Conservation (phyloP, 1,140 invertebrate species). For the Drosophila suzukii region DNA sequence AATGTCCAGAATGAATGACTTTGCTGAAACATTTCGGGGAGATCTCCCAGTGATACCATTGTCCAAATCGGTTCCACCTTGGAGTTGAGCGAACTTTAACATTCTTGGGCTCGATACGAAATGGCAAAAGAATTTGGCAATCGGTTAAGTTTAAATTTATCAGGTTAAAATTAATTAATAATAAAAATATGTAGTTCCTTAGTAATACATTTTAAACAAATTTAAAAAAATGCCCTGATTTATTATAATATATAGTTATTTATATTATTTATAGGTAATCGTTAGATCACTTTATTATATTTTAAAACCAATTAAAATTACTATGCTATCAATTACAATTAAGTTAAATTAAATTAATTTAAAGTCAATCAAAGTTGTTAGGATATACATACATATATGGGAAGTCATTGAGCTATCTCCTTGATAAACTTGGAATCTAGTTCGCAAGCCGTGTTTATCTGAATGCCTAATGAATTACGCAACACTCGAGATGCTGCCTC, state of each 20-base stretch:
- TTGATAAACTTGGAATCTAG: background rate
- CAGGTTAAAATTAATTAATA: too few species aligned
- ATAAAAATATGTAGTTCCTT: too few species aligned
- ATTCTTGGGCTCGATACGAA: background rate
- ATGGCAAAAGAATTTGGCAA: background rate
- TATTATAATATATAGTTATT: too few species aligned
- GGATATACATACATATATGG: too few species aligned
- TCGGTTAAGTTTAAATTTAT: too few species aligned
- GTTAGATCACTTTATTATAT: too few species aligned
- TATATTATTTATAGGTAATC: too few species aligned
- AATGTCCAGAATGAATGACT: constrained; percentile 35
- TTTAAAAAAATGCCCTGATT: too few species aligned
- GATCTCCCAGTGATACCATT: constrained; percentile 14
- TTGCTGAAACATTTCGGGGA: constrained; percentile 9
- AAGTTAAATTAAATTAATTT: background rate
- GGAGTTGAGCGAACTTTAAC: constrained; percentile 24
- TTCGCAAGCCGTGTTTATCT: constrained; percentile 2
- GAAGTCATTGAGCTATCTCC: background rate
- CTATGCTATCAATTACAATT: background rate
- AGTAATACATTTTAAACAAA: too few species aligned
- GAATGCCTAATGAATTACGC: background rate
- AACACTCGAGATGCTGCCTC: constrained; percentile 15
- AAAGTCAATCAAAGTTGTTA: background rate
- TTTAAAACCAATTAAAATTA: too few species aligned
- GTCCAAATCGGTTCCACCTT: constrained; percentile 2